These are phyloP conservation scores for Pandion haliaetus DNA, from an alignment of 2,113 vertebrate species.

Conservation along the genomic window DNA sequence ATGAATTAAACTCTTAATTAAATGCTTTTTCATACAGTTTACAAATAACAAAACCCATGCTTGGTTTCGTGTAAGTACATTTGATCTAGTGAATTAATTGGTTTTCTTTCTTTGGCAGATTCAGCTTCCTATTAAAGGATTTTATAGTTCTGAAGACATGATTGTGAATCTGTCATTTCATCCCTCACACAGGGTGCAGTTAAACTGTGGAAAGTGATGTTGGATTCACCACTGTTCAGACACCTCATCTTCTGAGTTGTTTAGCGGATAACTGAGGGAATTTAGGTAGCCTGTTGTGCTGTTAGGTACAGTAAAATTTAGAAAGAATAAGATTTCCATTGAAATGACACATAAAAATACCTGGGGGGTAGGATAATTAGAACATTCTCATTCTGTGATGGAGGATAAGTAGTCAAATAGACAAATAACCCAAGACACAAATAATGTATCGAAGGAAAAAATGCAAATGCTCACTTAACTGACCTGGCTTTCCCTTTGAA, in stretches of 20 bases:
- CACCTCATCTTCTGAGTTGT: neutral
- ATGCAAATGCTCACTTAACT: neutral
- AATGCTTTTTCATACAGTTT: neutral
- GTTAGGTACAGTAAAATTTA: neutral
- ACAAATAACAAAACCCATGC: neutral
- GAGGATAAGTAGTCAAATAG: neutral
- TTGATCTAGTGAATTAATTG: neutral
- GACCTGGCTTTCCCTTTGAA: neutral
- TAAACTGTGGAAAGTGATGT: neutral
- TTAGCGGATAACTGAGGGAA: neutral
- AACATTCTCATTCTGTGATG: neutral
- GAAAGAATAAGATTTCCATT: neutral
- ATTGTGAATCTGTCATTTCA: slow-evolving; percentile 7
- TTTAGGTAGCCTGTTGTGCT: neutral
- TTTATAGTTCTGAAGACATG: neutral
- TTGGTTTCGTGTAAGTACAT: neutral
- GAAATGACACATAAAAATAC: neutral
- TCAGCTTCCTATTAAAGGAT: slow-evolving; percentile 14
- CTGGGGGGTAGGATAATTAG: neutral
- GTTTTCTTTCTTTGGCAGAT: neutral
- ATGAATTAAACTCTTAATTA: neutral
- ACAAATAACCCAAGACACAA: neutral
- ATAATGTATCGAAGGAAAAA: neutral
- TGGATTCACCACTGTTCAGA: neutral
- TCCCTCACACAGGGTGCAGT: neutral